Evolutionary conservation across 2,888 invertebrate species (phyloP).

Genomic region (Drosophila merina): DNA sequence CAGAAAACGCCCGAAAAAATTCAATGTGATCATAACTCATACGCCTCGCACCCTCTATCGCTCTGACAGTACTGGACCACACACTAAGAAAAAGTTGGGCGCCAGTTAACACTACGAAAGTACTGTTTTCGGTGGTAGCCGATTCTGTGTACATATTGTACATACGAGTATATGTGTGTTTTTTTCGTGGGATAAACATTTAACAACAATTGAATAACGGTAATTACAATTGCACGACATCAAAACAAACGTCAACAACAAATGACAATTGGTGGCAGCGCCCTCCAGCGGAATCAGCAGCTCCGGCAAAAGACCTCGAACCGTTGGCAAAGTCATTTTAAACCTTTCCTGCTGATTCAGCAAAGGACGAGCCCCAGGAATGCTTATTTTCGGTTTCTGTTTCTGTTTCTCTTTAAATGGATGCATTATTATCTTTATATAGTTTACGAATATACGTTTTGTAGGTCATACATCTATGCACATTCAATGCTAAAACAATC

Average conservation of each 20-base stretch:
- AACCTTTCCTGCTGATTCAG: neutral
- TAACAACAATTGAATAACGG: slow-evolving; percentile 51
- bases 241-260: slow-evolving; percentile 60
- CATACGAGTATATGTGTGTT: neutral
- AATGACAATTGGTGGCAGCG: slow-evolving; percentile 45
- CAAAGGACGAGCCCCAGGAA: neutral
- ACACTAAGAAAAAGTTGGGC: slow-evolving; percentile 3
- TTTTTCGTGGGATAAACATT: slow-evolving; percentile 37
- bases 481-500: slow-evolving; percentile 55
- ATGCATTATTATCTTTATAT: slow-evolving; percentile 33
- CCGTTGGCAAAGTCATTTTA: no score
- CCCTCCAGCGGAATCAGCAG: slow-evolving; percentile 22
- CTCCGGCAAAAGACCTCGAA: no score
- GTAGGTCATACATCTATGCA: slow-evolving; percentile 34
- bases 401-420: neutral
- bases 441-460: neutral
- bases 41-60: neutral
- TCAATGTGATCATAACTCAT: slow-evolving; percentile 1
- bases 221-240: slow-evolving; percentile 71
- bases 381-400: no score
- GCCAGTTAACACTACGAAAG: slow-evolving; percentile 56
- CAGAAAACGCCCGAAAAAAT: slow-evolving; percentile 20
- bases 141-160: slow-evolving; percentile 48
- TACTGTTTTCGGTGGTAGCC: slow-evolving; percentile 70
- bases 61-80: slow-evolving; percentile 1